Conservation (phyloP, 64 coral and sea anemone species). For the Pocillopora verrucosa region DNA sequence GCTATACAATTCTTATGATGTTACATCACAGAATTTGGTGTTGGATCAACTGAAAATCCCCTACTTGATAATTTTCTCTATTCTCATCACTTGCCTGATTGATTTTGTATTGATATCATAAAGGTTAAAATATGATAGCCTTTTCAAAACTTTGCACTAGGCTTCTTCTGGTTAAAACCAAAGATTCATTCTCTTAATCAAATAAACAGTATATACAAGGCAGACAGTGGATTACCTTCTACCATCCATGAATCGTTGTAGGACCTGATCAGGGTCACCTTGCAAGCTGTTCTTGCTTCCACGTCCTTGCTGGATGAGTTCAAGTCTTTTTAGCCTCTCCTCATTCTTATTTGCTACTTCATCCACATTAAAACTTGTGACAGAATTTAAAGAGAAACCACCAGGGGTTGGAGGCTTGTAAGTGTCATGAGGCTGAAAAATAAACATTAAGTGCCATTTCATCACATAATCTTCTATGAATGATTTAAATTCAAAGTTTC, state of each 20-base stretch:
- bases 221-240: constrained; percentile 7
- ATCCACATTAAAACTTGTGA: constrained; percentile 99
- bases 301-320: constrained; percentile 69
- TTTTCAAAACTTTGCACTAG: no score
- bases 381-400: constrained; percentile 91
- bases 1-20: no score
- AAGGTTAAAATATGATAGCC: no score
- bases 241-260: constrained; percentile 57
- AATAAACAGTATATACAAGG: background rate
- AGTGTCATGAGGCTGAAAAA: constrained; percentile 57
- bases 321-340: constrained; percentile 76
- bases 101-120: no score
- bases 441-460: background rate
- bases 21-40: no score
- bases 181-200: no score
- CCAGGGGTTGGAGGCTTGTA: constrained; percentile 95
- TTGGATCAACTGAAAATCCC: no score
- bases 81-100: no score
- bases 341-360: constrained; percentile 89
- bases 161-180: background rate
- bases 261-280: constrained; percentile 51
- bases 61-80: no score
- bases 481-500: no score
- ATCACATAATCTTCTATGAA: no score
- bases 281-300: background rate